A percentile compares a stretch with the other conserved stretches of the same genome.
Evolutionary conservation across 1,140 invertebrate genomes (phyloP).

Genomic region (Branchinecta lindahli): DNA sequence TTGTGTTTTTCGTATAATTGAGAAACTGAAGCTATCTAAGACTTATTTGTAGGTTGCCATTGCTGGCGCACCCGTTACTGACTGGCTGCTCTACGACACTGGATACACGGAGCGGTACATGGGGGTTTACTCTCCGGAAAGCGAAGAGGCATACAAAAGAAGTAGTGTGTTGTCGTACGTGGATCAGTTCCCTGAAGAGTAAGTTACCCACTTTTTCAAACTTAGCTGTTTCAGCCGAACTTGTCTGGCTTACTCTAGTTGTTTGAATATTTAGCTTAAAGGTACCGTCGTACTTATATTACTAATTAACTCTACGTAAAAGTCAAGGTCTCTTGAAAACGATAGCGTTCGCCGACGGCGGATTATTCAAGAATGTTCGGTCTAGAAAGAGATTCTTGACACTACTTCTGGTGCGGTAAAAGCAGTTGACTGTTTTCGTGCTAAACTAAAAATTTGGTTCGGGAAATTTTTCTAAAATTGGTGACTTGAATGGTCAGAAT

Average conservation of each 20-base stretch:
- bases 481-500: too few relatives aligned
- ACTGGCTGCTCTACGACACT: conserved; percentile 86
- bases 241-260: background rate
- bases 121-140: conserved; percentile 63
- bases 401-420: too few relatives aligned
- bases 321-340: too few relatives aligned
- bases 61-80: conserved; percentile 91
- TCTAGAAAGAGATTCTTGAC: too few relatives aligned
- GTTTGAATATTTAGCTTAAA: background rate
- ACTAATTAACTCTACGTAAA: too few relatives aligned
- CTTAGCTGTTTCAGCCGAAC: conserved; percentile 12
- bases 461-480: too few relatives aligned
- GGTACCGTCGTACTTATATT: too few relatives aligned
- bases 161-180: conserved; percentile 62
- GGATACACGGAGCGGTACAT: conserved; percentile 97
- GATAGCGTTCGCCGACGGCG: too few relatives aligned
- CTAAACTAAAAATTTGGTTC: too few relatives aligned
- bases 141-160: conserved; percentile 56
- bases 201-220: conserved; percentile 30
- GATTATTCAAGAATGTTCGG: too few relatives aligned
- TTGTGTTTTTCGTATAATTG: too few relatives aligned
- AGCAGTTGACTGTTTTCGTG: too few relatives aligned
- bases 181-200: conserved; percentile 79
- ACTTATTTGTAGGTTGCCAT: conserved; percentile 50
- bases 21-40: conserved; percentile 9